Evolutionary conservation across 2,113 vertebrate genomes (phyloP).

Genomic region (Myiagra hebetior): DNA sequence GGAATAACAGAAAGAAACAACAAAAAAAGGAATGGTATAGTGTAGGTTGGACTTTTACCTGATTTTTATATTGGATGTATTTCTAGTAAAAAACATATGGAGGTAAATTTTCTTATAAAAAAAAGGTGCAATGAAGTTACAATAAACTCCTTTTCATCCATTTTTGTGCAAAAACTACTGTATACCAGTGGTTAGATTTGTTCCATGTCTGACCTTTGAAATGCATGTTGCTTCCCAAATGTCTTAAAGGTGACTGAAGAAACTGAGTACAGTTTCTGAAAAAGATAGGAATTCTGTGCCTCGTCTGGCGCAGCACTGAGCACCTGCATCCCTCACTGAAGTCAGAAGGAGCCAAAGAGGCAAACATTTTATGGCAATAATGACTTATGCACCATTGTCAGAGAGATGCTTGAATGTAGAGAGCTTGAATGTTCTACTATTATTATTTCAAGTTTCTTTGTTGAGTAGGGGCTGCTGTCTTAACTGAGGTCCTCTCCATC

Average conservation of each 20-base stretch:
- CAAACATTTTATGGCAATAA: neutral
- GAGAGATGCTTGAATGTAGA: neutral
- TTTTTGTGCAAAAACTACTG: neutral
- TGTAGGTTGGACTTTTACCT: neutral
- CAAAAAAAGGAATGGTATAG: neutral
- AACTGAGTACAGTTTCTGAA: neutral
- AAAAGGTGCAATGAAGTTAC: neutral
- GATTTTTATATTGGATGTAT: neutral
- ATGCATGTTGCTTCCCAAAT: neutral
- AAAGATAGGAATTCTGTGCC: neutral
- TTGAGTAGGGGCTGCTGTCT: neutral
- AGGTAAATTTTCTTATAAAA: neutral
- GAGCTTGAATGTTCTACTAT: neutral
- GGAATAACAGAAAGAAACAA: neutral
- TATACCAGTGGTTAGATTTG: neutral
- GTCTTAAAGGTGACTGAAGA: neutral
- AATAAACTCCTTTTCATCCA: neutral
- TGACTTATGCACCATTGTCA: neutral
- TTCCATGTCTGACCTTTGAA: neutral
- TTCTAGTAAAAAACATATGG: neutral
- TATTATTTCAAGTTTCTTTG: neutral
- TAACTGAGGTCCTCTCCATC: neutral
- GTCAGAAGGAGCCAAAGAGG: neutral
- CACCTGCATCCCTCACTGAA: neutral
- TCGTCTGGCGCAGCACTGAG: neutral